Evolutionary conservation across 2,113 vertebrate genomes (phyloP).

Genomic region (Sylvilagus bachmani): DNA sequence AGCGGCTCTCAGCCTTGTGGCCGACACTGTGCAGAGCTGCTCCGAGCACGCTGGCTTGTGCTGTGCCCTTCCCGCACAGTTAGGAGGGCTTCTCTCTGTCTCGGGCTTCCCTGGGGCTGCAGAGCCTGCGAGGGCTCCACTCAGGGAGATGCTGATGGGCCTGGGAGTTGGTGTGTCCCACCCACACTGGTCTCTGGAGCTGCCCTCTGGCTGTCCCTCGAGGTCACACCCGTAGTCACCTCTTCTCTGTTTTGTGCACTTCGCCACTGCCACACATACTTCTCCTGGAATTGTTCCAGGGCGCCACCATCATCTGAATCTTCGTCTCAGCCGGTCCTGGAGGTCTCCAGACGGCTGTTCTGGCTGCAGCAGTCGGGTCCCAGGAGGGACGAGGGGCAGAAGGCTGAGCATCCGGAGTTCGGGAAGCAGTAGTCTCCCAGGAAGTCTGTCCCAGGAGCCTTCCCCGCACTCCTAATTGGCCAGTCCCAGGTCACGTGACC

Average conservation of each 20-base stretch:
- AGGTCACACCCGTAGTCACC: background rate
- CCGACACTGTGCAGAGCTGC: background rate
- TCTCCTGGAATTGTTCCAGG: background rate
- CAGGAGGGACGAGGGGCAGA: background rate
- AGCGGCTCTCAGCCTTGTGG: background rate
- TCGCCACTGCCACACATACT: background rate
- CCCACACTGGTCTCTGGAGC: background rate
- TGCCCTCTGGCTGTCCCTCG: background rate
- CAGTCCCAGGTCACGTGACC: background rate
- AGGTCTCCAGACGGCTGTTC: background rate
- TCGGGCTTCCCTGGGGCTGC: background rate
- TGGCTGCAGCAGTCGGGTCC: too few relatives aligned
- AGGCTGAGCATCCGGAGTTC: background rate
- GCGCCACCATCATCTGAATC: background rate
- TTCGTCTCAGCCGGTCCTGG: background rate
- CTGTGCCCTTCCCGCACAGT: background rate
- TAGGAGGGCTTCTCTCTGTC: background rate
- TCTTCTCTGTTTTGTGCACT: background rate
- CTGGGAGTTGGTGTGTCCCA: background rate
- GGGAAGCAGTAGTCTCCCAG: background rate
- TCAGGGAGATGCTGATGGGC: background rate
- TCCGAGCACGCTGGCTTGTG: background rate
- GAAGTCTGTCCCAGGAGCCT: background rate
- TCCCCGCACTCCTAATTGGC: background rate
- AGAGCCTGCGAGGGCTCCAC: background rate